A percentile compares a stretch with the other conserved stretches of the same genome.
phyloP scores from a whole-genome alignment of 2,888 invertebrate genomes.

The Drosophila affinis region DNA sequence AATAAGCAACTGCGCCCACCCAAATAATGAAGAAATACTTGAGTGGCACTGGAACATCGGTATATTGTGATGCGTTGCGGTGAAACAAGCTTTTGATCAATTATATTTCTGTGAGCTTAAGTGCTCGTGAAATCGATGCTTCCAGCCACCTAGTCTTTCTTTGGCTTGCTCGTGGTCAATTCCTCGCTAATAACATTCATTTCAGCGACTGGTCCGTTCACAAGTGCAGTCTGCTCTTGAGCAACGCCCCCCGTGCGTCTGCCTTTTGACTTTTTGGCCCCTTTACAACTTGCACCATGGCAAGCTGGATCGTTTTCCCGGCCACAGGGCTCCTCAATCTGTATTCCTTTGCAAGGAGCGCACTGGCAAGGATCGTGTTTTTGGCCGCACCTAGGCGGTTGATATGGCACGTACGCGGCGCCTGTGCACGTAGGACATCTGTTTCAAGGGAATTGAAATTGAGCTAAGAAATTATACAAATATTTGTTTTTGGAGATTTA shows the following conservation, averaged over 20 bases:
- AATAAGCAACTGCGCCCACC: no score
- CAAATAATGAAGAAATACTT: not conserved
- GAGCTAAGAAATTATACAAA: not conserved
- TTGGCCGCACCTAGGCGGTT: not conserved
- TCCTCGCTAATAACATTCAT: not conserved
- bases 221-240: not conserved
- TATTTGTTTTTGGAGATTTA: constrained; percentile 38
- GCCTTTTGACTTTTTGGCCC: not conserved
- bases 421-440: constrained; percentile 51
- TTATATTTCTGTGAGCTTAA: not conserved
- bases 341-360: not conserved
- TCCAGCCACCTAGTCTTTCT: not conserved
- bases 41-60: not conserved
- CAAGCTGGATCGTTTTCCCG: not conserved
- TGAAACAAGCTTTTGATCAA: no score
- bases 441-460: not conserved
- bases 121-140: not conserved
- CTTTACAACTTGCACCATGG: not conserved
- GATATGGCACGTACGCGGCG: constrained; percentile 13
- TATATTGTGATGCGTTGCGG: not conserved
- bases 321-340: not conserved
- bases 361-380: not conserved
- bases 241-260: not conserved
- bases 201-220: not conserved
- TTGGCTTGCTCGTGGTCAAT: not conserved